Evolutionary conservation across 2,113 vertebrate species (phyloP), one percentile per base, ranked within the genome.

Genomic region (Mirza zaza): DNA sequence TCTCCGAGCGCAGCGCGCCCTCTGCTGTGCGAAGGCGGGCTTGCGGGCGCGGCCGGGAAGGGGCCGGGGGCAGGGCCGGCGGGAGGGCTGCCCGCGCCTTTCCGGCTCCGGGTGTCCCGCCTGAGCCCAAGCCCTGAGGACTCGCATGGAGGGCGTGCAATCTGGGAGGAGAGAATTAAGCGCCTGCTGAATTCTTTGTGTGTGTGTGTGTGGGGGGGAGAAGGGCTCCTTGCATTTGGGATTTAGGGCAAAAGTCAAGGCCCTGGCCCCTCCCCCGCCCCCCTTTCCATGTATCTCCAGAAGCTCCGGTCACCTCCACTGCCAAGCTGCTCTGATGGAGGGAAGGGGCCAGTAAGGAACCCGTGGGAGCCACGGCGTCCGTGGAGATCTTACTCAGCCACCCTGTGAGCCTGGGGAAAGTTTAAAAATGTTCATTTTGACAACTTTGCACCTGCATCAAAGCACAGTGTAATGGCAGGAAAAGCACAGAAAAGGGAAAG

Each of bases 1-100:
- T 96, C 97, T 96, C 59, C 89, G 93, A 91, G 68, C 87, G 57
- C 95, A 87, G 70, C 93, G 90, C 89, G 65, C 97, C 97, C 97
- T 98, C 98, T 97, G 86, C 97, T 96, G 98, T 76, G 89, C 0
- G 0, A n/a, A 87, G 0, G 17, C 25, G 21, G 84, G 67, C 93
- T 75, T 81, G 90, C 36, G 2, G 8, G 15, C 73, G 27, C 3
- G 73, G 6, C 73, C 42, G 42, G 57, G 57, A 25, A 3, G 10
- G 3, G 11, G 61, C 61, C 5, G 1, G 12, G 61, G 61, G 11
- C 61, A 27, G 61, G 25, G 61, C 23, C 59, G 5, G 61, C 9
- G 61, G 59, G 25, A 63, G 61, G 4, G 10, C 61, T 1, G 61
- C 25, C 61, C 3, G 61, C 25, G 61, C 3, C 32, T 25, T 59